Conservation (phyloP, 1,140 invertebrate species). For the Lineus longissimus region DNA sequence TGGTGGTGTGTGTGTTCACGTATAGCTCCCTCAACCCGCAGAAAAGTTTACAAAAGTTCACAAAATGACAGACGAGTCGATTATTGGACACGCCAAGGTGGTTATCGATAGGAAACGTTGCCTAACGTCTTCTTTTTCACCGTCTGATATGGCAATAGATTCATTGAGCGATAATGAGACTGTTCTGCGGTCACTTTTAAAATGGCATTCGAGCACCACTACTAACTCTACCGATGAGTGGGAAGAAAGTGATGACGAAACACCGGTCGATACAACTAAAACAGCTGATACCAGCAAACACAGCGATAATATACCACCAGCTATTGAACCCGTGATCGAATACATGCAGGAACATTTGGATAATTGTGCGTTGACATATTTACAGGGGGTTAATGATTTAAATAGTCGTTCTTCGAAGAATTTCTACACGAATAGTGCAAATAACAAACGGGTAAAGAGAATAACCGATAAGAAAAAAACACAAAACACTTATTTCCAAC, state of each 20-base stretch:
- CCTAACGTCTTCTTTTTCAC: conserved; percentile 1
- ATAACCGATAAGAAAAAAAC: neutral
- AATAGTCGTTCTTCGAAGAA: neutral
- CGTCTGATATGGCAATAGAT: conserved; percentile 2
- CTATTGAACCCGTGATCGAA: neutral
- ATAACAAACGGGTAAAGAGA: too few species aligned
- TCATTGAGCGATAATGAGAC: neutral
- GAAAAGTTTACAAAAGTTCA: neutral
- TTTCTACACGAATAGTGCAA: neutral
- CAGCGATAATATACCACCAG: conserved; percentile 1
- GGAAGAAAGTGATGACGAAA: neutral
- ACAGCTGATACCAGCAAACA: too few species aligned
- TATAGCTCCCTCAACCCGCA: neutral
- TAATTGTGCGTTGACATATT: neutral
- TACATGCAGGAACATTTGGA: conserved; percentile 6
- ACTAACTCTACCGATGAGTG: neutral
- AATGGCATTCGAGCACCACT: neutral
- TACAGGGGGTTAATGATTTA: neutral
- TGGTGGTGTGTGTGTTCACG: too few species aligned
- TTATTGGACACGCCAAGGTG: conserved; percentile 4
- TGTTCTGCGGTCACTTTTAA: neutral
- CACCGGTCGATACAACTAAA: too few species aligned
- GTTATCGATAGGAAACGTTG: neutral
- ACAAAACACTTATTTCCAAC: neutral
- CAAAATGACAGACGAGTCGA: neutral